Percentiles rank a stretch among this genome's conserved stretches.
phyloP scores from a whole-genome alignment of 2,113 vertebrate species.

The Sinocyclocheilus rhinocerous region DNA sequence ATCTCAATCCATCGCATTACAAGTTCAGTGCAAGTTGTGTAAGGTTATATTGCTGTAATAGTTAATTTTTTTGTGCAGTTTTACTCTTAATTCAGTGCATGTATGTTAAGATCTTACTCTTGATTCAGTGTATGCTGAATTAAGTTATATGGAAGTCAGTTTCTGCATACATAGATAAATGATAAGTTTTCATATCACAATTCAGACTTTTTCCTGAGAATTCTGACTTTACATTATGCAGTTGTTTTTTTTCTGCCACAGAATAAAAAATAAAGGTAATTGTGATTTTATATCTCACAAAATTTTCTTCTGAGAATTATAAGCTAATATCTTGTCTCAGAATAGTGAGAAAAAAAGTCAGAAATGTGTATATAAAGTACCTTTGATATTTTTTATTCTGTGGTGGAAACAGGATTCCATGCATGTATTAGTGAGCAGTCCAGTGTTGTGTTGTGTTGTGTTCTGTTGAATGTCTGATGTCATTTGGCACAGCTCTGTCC shows the following conservation, averaged over 20 bases:
- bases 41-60: neutral
- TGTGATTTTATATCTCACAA: too few relatives aligned
- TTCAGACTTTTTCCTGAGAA: too few relatives aligned
- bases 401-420: neutral
- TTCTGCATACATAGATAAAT: too few relatives aligned
- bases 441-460: neutral
- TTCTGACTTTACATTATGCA: too few relatives aligned
- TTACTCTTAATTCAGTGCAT: neutral
- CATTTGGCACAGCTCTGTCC: conserved; percentile 1
- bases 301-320: too few relatives aligned
- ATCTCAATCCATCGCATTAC: neutral
- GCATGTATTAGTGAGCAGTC: neutral
- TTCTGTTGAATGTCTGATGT: neutral
- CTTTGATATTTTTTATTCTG: neutral
- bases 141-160: neutral
- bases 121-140: too few relatives aligned
- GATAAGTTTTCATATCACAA: too few relatives aligned
- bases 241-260: too few relatives aligned
- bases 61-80: neutral
- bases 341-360: too few relatives aligned
- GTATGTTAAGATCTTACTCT: neutral
- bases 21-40: neutral
- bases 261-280: too few relatives aligned
- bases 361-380: neutral
- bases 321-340: too few relatives aligned